Evolutionary conservation across 1,140 invertebrate species (phyloP), one percentile per base, ranked within the genome.

Genomic region (Diploscapter pachys): DNA sequence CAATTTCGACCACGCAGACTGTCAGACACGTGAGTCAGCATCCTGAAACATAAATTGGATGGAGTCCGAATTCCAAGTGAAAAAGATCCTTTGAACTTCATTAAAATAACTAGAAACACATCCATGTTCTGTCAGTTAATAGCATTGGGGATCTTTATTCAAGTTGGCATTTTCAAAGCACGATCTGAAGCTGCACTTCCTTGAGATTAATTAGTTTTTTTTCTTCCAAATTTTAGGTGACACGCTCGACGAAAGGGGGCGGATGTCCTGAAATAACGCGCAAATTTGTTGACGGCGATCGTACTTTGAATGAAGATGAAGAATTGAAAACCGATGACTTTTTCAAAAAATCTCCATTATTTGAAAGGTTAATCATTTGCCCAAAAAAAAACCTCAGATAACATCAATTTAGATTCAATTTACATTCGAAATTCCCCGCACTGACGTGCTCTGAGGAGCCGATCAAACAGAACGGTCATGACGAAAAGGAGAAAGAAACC

Each of bases 1-100:
- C 79, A 4, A 79, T 80, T 5, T 80, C 78, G 65, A 71, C 75
- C 4, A 65, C 63, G 53, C 79, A 79, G 54, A 78, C 72, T 56
- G 71, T 56, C 11, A 74, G 76, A 63, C 78, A 79, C 48, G 77
- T 79, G 9, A 78, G 73, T 48, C 31, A 31, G 31, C 31, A 31
- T 1, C 31, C 31, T 31, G 1, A 31, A 31, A 31, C 1, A 31
- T 31, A 31, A 31, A 31, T 1, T 31, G 31, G 31, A 31, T 31
- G 31, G 31, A 31, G 31, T 31, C 31, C 31, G 31, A 31, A 31
- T 31, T 31, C 31, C 31, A 31, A 31, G 31, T 31, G 31, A 31
- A 31, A 31, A 31, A 31, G 31, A 31, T 31, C 31, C 31, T 31
- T 31, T 31, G 31, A 31, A 1, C 31, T 31, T 31, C 31, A 31